Evolutionary conservation across 2,797 vertebrate species (phyloP).

Genomic region (Ciconia nigra): DNA sequence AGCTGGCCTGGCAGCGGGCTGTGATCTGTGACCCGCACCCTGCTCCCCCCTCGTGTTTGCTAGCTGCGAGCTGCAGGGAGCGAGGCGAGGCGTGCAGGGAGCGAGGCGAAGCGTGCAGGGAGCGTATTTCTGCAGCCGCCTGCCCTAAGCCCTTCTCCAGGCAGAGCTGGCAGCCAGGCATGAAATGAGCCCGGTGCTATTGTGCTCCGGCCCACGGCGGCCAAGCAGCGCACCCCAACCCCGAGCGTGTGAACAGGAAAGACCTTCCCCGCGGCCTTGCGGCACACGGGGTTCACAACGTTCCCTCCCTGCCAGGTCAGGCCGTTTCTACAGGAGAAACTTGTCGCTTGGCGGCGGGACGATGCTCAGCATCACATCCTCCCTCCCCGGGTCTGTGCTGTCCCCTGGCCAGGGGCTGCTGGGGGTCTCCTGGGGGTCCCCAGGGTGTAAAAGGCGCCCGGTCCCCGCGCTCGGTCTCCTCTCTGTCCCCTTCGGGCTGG

Average conservation of each 20-base stretch:
- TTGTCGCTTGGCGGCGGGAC: not conserved
- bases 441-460: not conserved
- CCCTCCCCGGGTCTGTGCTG: accelerated
- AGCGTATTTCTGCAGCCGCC: accelerated
- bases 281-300: not conserved
- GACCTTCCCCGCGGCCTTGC: not conserved
- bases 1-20: not conserved
- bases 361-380: not conserved
- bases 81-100: not conserved
- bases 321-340: not conserved
- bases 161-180: not conserved
- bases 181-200: not conserved
- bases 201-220: not conserved
- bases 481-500: not conserved
- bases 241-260: not conserved
- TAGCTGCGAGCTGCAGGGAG: too few species aligned
- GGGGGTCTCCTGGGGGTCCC: not conserved
- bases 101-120: not conserved
- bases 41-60: not conserved
- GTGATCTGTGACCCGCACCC: not conserved
- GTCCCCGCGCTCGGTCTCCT: not conserved
- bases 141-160: not conserved
- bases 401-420: not conserved
- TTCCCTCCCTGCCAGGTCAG: not conserved
- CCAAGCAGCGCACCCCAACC: not conserved